A percentile compares a stretch with the other conserved stretches of the same genome.
These are phyloP conservation scores for Syngnathoides biaculeatus DNA, from an alignment of 2,113 vertebrate genomes.

Conservation along the genomic window DNA sequence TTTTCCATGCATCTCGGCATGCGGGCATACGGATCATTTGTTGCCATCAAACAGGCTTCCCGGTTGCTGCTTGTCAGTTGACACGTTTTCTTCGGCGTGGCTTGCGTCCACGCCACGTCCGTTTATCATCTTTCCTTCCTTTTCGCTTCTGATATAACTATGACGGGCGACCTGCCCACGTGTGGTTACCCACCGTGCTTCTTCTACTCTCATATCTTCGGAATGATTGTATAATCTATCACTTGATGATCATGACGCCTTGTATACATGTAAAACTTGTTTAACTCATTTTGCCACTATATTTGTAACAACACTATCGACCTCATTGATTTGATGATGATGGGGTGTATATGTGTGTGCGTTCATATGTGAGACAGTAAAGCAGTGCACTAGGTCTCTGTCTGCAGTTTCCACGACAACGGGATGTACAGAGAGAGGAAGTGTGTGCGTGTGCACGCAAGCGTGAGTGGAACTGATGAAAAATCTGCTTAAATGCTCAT, in stretches of 20 bases:
- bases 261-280: conserved; percentile 50
- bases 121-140: conserved; percentile 2
- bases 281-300: conserved; percentile 9
- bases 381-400: conserved; percentile 32
- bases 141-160: neutral
- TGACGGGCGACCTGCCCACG: neutral
- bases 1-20: neutral
- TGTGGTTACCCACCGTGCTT: conserved; percentile 1
- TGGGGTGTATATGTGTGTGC: neutral
- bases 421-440: conserved; percentile 27
- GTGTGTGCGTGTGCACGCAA: conserved; percentile 5
- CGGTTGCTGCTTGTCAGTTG: conserved; percentile 56
- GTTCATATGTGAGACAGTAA: neutral
- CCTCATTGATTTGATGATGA: conserved; percentile 35
- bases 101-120: conserved; percentile 11
- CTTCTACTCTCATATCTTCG: neutral
- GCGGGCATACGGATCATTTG: conserved; percentile 18
- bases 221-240: conserved; percentile 39
- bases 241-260: conserved; percentile 46
- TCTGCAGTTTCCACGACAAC: conserved; percentile 73
- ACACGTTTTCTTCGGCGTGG: conserved; percentile 30
- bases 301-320: conserved; percentile 26
- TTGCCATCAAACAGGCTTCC: conserved; percentile 55
- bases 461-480: neutral
- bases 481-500: conserved; percentile 1